Evolutionary conservation across 2,888 invertebrate genomes (phyloP).

Genomic region (Andrena bicolor): DNA sequence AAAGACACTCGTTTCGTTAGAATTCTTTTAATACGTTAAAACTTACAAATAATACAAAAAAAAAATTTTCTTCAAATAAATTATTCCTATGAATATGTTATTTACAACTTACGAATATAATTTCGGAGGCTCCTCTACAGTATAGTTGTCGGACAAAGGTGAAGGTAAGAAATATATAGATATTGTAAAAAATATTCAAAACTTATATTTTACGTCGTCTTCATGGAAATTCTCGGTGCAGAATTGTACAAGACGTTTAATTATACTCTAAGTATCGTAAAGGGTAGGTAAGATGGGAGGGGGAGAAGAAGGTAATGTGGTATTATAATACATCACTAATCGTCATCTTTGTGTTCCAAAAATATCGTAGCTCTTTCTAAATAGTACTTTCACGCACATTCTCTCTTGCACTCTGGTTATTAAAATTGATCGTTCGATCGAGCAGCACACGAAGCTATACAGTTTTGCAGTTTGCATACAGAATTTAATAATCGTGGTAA

Average conservation of each 20-base stretch:
- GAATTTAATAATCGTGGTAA: constrained; percentile 46
- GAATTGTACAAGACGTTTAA: constrained; percentile 82
- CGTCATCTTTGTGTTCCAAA: constrained; percentile 73
- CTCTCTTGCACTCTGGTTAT: constrained; percentile 54
- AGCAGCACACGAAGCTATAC: constrained; percentile 61
- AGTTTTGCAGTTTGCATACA: constrained; percentile 53
- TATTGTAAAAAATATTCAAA: constrained; percentile 84
- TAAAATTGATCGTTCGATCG: constrained; percentile 59
- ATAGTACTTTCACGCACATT: constrained; percentile 62
- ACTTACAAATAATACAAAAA: constrained; percentile 58
- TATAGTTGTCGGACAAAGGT: constrained; percentile 49
- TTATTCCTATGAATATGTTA: constrained; percentile 41
- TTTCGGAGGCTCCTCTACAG: constrained; percentile 46
- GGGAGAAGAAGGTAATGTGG: constrained; percentile 66
- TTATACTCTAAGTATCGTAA: constrained; percentile 79
- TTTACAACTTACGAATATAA: constrained; percentile 45
- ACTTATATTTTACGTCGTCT: constrained; percentile 84
- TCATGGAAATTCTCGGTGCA: constrained; percentile 80
- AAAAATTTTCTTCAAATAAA: constrained; percentile 44
- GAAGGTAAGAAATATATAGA: constrained; percentile 68
- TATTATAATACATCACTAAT: constrained; percentile 71
- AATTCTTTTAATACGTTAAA: constrained; percentile 52
- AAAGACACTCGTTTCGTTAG: constrained; percentile 39
- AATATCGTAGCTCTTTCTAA: constrained; percentile 75
- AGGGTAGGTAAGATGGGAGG: constrained; percentile 76